Base-by-base conservation (phyloP, 2,797 vertebrate species). In the Enteromius unitaeniatus region DNA sequence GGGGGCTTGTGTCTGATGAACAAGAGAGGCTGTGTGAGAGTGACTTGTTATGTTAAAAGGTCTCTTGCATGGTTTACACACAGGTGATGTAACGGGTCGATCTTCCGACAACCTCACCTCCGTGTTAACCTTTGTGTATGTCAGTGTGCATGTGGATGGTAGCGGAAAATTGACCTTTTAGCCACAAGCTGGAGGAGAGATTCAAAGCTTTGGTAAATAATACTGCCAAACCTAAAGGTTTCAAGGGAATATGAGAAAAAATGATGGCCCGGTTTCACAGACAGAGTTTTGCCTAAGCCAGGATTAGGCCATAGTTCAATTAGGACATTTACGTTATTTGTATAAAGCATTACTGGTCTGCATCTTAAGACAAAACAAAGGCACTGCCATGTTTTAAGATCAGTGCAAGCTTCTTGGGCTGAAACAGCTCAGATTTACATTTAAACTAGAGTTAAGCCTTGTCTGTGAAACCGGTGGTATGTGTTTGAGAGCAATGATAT, bases 141-240 rank as follows among this genome's bases (percentile, higher is more conserved):
- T 34, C 69, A 55, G 58, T 65, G 70, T 75, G 60, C 40, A 82
- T 72, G 79, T 78, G 42, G 76, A 79, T 64, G 53, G 26, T 73
- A 49, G n/a, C 28, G 45, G 79, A 80, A 84, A 78, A 81, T 81
- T 87, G 82, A 90, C 86, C 88, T 90, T 89, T 83, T 85, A 86
- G 82, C 68, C 47, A 74, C 69, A 84, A 86, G 77, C 84, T 87
- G 77, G 60, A 89, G 80, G 72, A 85, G 49, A 85, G 85, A 86
- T 87, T 65, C 75, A 86, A 84, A 34, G 79, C 82, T 78, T 81
- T 83, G 55, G 68, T 69, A 67, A 79, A 76, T 70, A 60, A 72
- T 55, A 51, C 67, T 67, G 23, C 31, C 40, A 28, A 40, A 65
- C 42, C 19, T 55, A 55, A 37, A 49, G 1, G 19, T 55, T 74